A percentile compares a stretch with the other conserved stretches of the same genome.
These are phyloP conservation scores for Australoheros facetus DNA, from an alignment of 2,797 vertebrate genomes.

Conservation along the genomic window DNA sequence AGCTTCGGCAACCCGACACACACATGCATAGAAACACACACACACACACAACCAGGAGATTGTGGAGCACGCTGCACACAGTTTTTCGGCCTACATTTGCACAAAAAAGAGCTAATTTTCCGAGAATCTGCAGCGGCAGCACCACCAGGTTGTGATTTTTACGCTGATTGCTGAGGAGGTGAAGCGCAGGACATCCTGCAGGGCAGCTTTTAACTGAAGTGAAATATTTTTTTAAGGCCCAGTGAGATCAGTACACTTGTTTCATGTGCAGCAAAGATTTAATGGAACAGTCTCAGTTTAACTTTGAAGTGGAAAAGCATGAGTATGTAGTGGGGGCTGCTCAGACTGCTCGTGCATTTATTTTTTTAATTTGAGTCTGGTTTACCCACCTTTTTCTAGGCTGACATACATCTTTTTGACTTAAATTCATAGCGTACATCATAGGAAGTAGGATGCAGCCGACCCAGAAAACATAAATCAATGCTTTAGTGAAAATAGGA, in stretches of 20 bases:
- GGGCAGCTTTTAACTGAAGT: slow-evolving; percentile 1
- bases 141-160: slow-evolving; percentile 2
- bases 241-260: background rate
- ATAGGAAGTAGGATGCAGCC: slow-evolving; percentile 26
- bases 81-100: slow-evolving; percentile 44
- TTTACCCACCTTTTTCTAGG: background rate
- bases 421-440: slow-evolving; percentile 28
- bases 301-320: background rate
- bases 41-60: slow-evolving; percentile 13
- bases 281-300: background rate
- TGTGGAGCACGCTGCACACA: slow-evolving; percentile 46
- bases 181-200: slow-evolving; percentile 12
- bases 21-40: background rate
- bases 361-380: background rate
- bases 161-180: background rate
- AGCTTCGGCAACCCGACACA: slow-evolving; percentile 18
- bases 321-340: background rate
- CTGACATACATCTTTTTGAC: slow-evolving; percentile 9
- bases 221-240: background rate
- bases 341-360: background rate
- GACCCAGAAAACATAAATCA: slow-evolving; percentile 56
- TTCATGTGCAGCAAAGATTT: background rate
- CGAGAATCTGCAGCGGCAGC: slow-evolving; percentile 6
- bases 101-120: slow-evolving; percentile 24
- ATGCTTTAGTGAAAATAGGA: slow-evolving; percentile 31